These are phyloP conservation scores for Apoderus coryli DNA, from an alignment of 2,888 invertebrate species.

Conservation along the genomic window DNA sequence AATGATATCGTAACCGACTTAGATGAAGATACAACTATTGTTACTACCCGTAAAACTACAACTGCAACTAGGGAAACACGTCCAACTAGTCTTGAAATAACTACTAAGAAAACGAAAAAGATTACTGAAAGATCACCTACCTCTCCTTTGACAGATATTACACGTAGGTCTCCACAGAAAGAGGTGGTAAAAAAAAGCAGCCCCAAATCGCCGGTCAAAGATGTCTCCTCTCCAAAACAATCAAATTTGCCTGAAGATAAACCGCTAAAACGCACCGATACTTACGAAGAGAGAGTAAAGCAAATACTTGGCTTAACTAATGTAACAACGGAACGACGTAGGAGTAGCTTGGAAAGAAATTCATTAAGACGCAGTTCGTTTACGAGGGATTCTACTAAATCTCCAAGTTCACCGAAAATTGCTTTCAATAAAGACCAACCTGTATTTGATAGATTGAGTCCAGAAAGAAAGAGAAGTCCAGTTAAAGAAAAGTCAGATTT, in stretches of 20 bases:
- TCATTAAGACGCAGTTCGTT: slow-evolving; percentile 8
- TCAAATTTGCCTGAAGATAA: slow-evolving; percentile 20
- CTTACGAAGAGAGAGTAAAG: slow-evolving; percentile 57
- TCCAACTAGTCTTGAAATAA: slow-evolving; percentile 21
- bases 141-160: slow-evolving; percentile 21
- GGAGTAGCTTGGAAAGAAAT: slow-evolving; percentile 19
- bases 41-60: slow-evolving; percentile 12
- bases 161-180: slow-evolving; percentile 9
- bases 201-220: slow-evolving; percentile 13
- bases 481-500: slow-evolving; percentile 11
- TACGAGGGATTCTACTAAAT: not conserved
- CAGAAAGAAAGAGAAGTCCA: slow-evolving; percentile 15
- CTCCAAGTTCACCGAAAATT: not conserved
- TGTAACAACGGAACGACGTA: slow-evolving; percentile 21
- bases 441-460: too few species aligned
- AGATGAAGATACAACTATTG: slow-evolving; percentile 22
- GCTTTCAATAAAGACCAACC: too few species aligned
- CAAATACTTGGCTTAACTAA: slow-evolving; percentile 52
- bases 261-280: slow-evolving; percentile 47
- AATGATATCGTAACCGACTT: slow-evolving; percentile 26
- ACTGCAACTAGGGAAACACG: slow-evolving; percentile 14
- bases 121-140: slow-evolving; percentile 26
- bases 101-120: slow-evolving; percentile 21
- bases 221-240: slow-evolving; percentile 12
- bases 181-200: slow-evolving; percentile 9